Conservation (phyloP, 2,797 vertebrate species). For the Sus cebifrons region DNA sequence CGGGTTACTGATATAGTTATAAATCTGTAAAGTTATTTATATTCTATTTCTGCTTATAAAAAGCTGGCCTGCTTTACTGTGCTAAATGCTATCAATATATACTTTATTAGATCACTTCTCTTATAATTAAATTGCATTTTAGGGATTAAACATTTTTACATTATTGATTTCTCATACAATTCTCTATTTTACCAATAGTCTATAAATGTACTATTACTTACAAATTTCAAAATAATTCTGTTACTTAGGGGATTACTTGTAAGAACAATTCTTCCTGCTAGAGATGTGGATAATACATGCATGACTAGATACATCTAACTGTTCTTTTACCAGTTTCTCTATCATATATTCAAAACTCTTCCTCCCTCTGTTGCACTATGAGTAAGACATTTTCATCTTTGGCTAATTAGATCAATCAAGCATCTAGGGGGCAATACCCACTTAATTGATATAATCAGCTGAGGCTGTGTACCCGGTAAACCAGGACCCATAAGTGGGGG, state of each 20-base stretch:
- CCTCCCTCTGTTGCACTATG: constrained; percentile 53
- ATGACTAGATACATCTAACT: neutral
- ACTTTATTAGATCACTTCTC: neutral
- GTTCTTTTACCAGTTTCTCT: neutral
- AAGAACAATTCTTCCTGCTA: neutral
- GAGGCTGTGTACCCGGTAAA: constrained; percentile 74
- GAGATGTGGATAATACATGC: neutral
- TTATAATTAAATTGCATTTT: neutral
- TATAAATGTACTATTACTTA: neutral
- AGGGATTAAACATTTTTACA: neutral
- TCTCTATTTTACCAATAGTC: neutral
- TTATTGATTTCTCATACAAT: neutral
- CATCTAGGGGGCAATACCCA: constrained; percentile 54
- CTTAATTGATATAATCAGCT: constrained; percentile 69
- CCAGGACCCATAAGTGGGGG: neutral
- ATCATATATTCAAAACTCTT: constrained; percentile 41
- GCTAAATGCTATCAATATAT: neutral
- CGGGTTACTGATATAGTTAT: neutral
- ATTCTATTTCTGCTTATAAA: neutral
- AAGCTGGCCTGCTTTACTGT: neutral
- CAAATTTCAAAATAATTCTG: constrained; percentile 44
- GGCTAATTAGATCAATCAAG: constrained; percentile 82
- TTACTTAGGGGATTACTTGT: neutral
- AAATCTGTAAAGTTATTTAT: neutral
- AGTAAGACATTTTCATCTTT: constrained; percentile 58